Percentiles rank a stretch among this genome's conserved stretches.
Evolutionary conservation across 2,888 invertebrate species (phyloP).

Genomic region (Sclerodermus sp.): DNA sequence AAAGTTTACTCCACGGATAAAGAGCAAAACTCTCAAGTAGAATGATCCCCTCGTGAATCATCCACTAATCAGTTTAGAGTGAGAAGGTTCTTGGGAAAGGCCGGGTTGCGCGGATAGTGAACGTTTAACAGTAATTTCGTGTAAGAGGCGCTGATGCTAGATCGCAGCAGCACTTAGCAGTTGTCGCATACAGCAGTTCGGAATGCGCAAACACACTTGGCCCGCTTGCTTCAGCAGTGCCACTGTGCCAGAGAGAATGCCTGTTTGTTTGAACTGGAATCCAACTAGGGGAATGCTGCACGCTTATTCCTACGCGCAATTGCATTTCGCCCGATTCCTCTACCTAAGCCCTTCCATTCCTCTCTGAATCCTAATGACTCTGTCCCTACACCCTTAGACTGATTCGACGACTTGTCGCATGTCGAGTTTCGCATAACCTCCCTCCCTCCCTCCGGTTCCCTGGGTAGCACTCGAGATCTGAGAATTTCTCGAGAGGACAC

Average conservation of each 20-base stretch:
- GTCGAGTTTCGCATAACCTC: constrained; percentile 1
- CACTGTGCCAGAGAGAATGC: constrained; percentile 33
- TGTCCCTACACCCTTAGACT: not conserved
- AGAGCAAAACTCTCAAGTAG: too few species aligned
- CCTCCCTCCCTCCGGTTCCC: not conserved
- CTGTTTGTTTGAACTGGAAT: constrained; percentile 43
- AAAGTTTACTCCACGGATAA: too few species aligned
- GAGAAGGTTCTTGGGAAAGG: constrained; percentile 10
- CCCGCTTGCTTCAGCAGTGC: constrained; percentile 14
- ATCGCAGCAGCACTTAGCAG: constrained; percentile 40
- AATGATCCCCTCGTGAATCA: too few species aligned
- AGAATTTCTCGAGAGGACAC: too few species aligned
- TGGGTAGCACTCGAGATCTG: too few species aligned
- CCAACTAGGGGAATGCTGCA: constrained; percentile 26
- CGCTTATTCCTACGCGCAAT: constrained; percentile 14
- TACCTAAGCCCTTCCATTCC: too few species aligned
- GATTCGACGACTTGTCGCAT: constrained; percentile 14
- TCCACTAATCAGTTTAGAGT: constrained; percentile 36
- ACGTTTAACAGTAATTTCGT: constrained; percentile 44
- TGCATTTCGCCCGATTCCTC: constrained; percentile 7
- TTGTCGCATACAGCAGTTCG: constrained; percentile 24
- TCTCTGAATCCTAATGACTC: too few species aligned
- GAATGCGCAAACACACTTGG: constrained; percentile 28
- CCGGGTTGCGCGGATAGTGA: constrained; percentile 17
- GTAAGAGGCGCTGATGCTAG: constrained; percentile 44